phyloP scores from a whole-genome alignment of 2,113 vertebrate species.

The Protobothrops mucrosquamatus region DNA sequence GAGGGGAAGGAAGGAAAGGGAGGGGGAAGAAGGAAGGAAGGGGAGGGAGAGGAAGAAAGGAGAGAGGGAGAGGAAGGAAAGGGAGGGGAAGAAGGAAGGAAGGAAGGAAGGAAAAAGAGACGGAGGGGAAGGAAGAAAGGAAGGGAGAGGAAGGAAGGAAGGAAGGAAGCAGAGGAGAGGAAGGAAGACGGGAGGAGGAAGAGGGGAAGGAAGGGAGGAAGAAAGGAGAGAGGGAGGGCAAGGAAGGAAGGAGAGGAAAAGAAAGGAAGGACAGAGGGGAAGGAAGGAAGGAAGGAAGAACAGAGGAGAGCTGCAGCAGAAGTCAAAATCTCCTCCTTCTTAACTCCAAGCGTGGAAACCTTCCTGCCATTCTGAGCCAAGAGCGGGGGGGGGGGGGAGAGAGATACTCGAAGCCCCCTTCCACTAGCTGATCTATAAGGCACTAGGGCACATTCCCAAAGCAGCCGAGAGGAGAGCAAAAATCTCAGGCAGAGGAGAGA shows the following conservation, averaged over 20 bases:
- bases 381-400: not conserved
- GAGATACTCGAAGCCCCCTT: too few species aligned
- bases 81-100: fast-evolving
- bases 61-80: fast-evolving
- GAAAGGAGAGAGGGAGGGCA: too few species aligned
- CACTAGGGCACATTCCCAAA: not conserved
- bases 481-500: too few species aligned
- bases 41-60: fast-evolving
- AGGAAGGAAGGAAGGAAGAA: too few species aligned
- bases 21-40: fast-evolving
- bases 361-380: not conserved
- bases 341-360: not conserved
- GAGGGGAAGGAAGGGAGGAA: too few species aligned
- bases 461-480: not conserved
- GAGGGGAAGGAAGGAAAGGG: too few species aligned
- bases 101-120: too few species aligned
- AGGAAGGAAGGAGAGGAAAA: too few species aligned
- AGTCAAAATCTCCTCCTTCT: not conserved
- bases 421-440: not conserved
- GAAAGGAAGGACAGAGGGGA: too few species aligned
- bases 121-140: fast-evolving
- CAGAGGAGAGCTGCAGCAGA: not conserved
- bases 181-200: too few species aligned
- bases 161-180: too few species aligned
- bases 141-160: too few species aligned